These are phyloP conservation scores for Ylistrum balloti DNA, from an alignment of 1,140 invertebrate species.

Conservation along the genomic window DNA sequence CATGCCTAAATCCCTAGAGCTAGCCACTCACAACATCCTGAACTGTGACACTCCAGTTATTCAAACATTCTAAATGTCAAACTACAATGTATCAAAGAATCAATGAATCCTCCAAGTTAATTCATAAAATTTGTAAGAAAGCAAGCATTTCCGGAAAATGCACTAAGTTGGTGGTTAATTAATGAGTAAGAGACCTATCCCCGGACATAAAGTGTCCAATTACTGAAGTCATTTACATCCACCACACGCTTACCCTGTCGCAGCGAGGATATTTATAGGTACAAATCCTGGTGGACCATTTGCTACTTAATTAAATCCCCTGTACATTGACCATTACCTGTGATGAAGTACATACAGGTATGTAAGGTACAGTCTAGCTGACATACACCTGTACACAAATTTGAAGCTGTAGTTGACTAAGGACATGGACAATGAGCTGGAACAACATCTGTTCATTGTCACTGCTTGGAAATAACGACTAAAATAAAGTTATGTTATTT, in stretches of 20 bases:
- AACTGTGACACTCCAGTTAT: neutral
- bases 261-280: neutral
- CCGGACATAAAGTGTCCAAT: neutral
- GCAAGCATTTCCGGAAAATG: neutral
- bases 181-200: constrained; percentile 18
- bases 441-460: too few species aligned
- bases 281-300: neutral
- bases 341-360: constrained; percentile 9
- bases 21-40: neutral
- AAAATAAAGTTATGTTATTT: too few species aligned
- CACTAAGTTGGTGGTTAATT: neutral
- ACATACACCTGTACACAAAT: too few species aligned
- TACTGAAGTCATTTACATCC: neutral
- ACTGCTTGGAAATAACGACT: too few species aligned
- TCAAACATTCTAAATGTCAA: neutral
- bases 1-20: too few species aligned
- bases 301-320: constrained; percentile 38
- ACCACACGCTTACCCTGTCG: neutral
- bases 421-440: too few species aligned
- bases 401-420: too few species aligned
- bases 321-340: constrained; percentile 13
- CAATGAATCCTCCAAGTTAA: neutral
- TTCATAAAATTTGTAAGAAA: neutral
- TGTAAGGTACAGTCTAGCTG: neutral
- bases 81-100: neutral